phyloP scores from a whole-genome alignment of 2,888 invertebrate genomes.

The Apodemia duryi region DNA sequence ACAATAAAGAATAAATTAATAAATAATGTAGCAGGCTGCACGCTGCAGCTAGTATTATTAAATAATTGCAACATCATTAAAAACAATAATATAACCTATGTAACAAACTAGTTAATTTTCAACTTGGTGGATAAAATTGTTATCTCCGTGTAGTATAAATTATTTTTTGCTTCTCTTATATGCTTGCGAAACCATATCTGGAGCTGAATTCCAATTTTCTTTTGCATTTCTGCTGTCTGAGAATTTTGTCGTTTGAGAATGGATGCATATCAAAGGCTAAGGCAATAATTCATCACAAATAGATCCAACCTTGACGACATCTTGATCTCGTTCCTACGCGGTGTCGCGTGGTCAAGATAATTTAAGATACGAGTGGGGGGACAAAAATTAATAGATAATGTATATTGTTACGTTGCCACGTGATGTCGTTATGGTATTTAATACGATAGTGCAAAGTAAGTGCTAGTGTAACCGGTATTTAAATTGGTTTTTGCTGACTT shows the following conservation, averaged over 20 bases:
- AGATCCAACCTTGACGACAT: conserved; percentile 72
- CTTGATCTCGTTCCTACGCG: conserved; percentile 69
- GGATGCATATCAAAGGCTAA: conserved; percentile 44
- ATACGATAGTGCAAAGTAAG: conserved; percentile 5
- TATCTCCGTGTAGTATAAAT: no score
- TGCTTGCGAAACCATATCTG: no score
- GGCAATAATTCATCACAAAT: conserved; percentile 63
- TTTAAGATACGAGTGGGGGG: conserved; percentile 48
- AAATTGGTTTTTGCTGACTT: conserved; percentile 34
- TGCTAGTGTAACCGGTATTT: conserved; percentile 14
- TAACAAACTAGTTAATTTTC: no score
- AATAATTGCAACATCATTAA: no score
- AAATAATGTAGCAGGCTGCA: no score
- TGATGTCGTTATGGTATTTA: conserved; percentile 3
- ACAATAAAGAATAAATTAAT: no score
- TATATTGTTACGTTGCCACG: conserved; percentile 6
- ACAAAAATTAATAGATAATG: conserved; percentile 42
- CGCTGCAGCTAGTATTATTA: no score
- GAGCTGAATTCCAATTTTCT: background rate
- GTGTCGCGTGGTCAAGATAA: conserved; percentile 55
- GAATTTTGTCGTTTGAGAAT: background rate
- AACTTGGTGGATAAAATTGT: no score
- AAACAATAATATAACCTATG: no score
- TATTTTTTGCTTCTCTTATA: no score
- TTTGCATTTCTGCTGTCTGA: background rate